Conservation (phyloP, 1,140 invertebrate genomes). For the Odontomachus brunneus region DNA sequence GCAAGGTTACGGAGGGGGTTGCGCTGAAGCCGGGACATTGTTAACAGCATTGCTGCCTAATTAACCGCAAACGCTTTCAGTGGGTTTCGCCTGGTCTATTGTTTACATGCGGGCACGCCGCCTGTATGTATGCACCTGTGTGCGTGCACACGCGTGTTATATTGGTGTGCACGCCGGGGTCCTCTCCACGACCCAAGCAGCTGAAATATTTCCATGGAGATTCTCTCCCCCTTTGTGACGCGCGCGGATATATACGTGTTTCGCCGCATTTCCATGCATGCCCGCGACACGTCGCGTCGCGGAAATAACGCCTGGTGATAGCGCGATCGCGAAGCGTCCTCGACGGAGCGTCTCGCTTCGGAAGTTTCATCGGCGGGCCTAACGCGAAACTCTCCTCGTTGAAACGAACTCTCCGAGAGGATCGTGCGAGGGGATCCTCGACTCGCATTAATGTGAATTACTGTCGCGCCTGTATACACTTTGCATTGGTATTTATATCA, state of each 20-base stretch:
- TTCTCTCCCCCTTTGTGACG: slow-evolving; percentile 67
- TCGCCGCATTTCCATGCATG: slow-evolving; percentile 19
- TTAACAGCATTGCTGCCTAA: slow-evolving; percentile 80
- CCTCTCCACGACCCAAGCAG: slow-evolving; percentile 69
- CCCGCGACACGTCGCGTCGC: slow-evolving; percentile 10
- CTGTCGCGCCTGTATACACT: no score
- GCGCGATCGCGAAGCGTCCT: slow-evolving; percentile 1
- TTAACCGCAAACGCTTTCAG: slow-evolving; percentile 80
- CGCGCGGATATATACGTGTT: slow-evolving; percentile 21
- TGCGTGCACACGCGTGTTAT: no score
- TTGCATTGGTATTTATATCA: no score
- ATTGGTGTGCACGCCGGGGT: no score
- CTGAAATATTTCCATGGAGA: slow-evolving; percentile 76
- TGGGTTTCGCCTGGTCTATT: slow-evolving; percentile 74
- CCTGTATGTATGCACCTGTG: slow-evolving; percentile 58
- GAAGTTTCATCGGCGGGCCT: background rate
- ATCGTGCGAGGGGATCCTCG: no score
- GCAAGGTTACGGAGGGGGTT: slow-evolving; percentile 46
- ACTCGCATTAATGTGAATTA: no score
- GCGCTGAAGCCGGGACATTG: slow-evolving; percentile 71
- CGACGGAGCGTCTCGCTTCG: no score
- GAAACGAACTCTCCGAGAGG: no score
- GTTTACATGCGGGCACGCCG: slow-evolving; percentile 74
- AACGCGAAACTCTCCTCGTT: no score
- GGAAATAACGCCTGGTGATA: slow-evolving; percentile 46